phyloP scores from a whole-genome alignment of 2,113 vertebrate species.

The Mobula hypostoma region DNA sequence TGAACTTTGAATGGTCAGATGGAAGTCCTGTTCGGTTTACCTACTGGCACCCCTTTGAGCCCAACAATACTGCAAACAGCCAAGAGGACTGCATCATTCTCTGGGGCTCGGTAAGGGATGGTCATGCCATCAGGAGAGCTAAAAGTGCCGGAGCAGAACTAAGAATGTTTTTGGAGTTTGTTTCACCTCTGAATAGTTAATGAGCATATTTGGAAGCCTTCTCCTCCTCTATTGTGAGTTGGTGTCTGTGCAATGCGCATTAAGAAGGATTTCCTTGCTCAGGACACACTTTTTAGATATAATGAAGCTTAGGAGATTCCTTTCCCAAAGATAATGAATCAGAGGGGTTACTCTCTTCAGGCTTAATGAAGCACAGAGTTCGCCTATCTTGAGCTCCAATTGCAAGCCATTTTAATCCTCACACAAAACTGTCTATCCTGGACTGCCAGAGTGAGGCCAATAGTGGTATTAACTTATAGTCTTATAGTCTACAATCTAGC shows the following conservation, averaged over 20 bases:
- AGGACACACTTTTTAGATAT: not conserved
- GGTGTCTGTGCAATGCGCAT: not conserved
- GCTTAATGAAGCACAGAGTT: not conserved
- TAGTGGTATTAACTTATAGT: too few relatives aligned
- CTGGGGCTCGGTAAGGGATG: constrained; percentile 80
- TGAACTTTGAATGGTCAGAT: constrained; percentile 96
- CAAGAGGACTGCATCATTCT: constrained; percentile 90
- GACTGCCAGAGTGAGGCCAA: too few relatives aligned
- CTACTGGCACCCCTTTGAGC: constrained; percentile 90
- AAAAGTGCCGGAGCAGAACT: not conserved
- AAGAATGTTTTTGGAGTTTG: not conserved
- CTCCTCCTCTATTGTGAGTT: too few relatives aligned
- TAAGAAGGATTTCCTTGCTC: too few relatives aligned
- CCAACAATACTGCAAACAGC: constrained; percentile 91
- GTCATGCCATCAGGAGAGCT: not conserved
- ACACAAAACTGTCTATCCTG: too few relatives aligned
- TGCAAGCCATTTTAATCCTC: too few relatives aligned
- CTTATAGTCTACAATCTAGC: too few relatives aligned
- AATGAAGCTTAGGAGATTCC: not conserved
- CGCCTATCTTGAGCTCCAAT: too few relatives aligned
- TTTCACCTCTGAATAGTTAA: not conserved
- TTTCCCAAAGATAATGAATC: too few relatives aligned
- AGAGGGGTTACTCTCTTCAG: not conserved
- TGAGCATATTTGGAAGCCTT: not conserved
- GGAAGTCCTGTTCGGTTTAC: constrained; percentile 85